phyloP scores from a whole-genome alignment of 2,797 vertebrate genomes.

The Diplodus sargus region DNA sequence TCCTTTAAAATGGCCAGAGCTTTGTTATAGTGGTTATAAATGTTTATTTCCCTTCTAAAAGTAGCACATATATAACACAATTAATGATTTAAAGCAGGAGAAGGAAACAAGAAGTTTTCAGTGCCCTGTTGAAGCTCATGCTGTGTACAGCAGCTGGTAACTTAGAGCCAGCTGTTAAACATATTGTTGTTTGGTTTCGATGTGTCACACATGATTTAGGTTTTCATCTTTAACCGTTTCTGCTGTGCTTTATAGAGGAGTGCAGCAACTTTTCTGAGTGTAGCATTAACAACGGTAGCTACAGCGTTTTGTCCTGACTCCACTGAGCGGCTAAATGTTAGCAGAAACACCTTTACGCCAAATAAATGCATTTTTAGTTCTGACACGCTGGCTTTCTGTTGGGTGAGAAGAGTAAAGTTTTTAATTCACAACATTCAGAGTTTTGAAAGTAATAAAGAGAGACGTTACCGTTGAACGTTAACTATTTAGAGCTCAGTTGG shows the following conservation, averaged over 20 bases:
- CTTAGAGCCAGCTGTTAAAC: background rate
- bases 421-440: background rate
- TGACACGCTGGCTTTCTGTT: background rate
- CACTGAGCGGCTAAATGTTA: too few relatives aligned
- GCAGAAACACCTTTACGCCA: background rate
- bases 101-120: background rate
- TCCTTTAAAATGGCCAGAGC: background rate
- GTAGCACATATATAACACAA: background rate
- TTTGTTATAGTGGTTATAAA: slow-evolving; percentile 11
- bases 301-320: too few relatives aligned
- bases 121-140: background rate
- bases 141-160: background rate
- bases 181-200: background rate
- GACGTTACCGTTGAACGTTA: background rate
- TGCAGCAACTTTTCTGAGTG: background rate
- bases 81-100: background rate
- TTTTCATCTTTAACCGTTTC: background rate
- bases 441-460: background rate
- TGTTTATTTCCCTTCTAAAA: background rate
- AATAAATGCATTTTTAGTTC: background rate
- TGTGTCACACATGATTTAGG: background rate
- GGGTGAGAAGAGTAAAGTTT: background rate
- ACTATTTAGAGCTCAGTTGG: slow-evolving; percentile 8
- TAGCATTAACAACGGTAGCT: too few relatives aligned
- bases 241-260: too few relatives aligned